These are phyloP conservation scores for Gymnobelideus leadbeateri DNA, from an alignment of 2,113 vertebrate genomes.

Conservation along the genomic window DNA sequence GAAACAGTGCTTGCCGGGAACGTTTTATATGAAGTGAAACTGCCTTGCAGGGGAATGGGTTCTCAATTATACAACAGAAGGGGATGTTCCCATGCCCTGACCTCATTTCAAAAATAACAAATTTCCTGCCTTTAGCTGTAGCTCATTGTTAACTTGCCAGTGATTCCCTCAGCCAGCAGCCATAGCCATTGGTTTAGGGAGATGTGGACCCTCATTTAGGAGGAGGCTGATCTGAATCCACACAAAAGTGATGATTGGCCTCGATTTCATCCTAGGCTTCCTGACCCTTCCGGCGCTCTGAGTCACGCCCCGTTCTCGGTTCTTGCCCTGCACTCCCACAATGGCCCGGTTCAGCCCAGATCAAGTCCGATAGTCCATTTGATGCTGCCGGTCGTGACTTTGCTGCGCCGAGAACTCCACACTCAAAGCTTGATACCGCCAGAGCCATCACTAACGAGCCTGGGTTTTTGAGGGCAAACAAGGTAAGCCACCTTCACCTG, in stretches of 20 bases:
- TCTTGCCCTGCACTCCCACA: background rate
- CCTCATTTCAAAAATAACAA: slow-evolving; percentile 37
- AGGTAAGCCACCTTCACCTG: background rate
- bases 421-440: background rate
- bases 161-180: slow-evolving; percentile 14
- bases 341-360: background rate
- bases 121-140: slow-evolving; percentile 4
- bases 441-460: background rate
- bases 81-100: slow-evolving; percentile 48
- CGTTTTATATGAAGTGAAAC: slow-evolving; percentile 5
- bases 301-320: background rate
- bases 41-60: background rate
- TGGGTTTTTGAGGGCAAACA: background rate
- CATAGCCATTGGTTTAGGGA: background rate
- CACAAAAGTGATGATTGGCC: background rate
- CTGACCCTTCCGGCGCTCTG: background rate
- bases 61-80: background rate
- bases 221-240: background rate
- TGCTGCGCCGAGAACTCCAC: rapidly evolving
- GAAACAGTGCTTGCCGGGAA: slow-evolving; percentile 17
- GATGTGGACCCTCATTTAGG: slow-evolving; percentile 7
- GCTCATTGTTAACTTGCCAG: slow-evolving; percentile 11
- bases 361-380: background rate
- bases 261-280: background rate
- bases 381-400: background rate